Conservation (phyloP, 2,113 vertebrate species). For the Motacilla alba region DNA sequence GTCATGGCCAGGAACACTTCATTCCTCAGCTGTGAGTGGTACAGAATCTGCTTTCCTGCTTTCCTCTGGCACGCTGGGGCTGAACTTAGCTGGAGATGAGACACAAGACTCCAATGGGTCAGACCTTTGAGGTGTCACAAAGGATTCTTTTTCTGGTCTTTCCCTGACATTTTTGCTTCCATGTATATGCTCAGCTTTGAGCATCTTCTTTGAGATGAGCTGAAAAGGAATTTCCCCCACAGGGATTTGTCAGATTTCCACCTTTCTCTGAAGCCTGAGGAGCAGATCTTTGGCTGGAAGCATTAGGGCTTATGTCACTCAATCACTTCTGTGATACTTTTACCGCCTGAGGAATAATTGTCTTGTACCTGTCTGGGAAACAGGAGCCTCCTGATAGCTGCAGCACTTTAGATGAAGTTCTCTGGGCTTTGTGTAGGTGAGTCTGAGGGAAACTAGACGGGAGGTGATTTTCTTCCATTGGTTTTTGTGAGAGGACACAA, state of each 20-base stretch:
- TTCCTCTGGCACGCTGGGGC: background rate
- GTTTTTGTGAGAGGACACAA: background rate
- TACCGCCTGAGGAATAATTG: background rate
- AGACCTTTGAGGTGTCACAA: background rate
- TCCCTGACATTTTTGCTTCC: background rate
- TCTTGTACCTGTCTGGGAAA: background rate
- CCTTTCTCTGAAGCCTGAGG: background rate
- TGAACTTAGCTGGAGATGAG: background rate
- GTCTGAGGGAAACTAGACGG: background rate
- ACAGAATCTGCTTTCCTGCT: background rate
- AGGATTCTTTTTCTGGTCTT: background rate
- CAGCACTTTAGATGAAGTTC: background rate
- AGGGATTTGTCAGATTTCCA: background rate
- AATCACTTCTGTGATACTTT: background rate
- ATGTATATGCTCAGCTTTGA: background rate
- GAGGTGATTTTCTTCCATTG: background rate
- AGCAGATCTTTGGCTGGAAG: background rate
- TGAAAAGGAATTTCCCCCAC: background rate
- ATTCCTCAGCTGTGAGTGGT: background rate
- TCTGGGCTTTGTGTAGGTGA: background rate
- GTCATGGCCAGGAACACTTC: background rate
- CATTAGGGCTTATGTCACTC: background rate
- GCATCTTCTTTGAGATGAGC: background rate
- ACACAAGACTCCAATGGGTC: background rate
- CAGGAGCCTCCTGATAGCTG: background rate